Conservation (phyloP, 2,888 invertebrate genomes). For the Cephus runcator region DNA sequence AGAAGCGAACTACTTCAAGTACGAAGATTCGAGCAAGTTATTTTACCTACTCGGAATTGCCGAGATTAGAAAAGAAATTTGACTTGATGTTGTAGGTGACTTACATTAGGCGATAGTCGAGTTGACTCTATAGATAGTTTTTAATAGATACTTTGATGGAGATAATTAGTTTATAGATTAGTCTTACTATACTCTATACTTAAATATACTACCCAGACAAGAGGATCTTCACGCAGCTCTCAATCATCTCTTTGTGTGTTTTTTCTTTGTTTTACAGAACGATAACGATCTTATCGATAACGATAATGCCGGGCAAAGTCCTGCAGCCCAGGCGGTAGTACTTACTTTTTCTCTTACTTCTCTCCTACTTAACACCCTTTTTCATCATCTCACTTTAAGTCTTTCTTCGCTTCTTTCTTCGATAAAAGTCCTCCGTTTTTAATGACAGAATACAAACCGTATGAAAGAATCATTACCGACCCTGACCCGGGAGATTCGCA, state of each 20-base stretch:
- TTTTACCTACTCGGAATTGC: background rate
- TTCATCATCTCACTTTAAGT: slow-evolving; percentile 6
- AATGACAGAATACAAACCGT: background rate
- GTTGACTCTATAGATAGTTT: slow-evolving; percentile 10
- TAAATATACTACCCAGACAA: slow-evolving; percentile 23
- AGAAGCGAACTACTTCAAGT: too few species aligned
- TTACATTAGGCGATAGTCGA: slow-evolving; percentile 25
- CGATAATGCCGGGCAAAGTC: slow-evolving; percentile 66
- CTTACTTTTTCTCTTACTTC: slow-evolving; percentile 54
- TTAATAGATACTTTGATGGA: too few species aligned
- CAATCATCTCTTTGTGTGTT: slow-evolving; percentile 60
- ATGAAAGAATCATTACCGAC: background rate
- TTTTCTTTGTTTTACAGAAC: slow-evolving; percentile 65
- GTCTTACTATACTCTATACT: background rate
- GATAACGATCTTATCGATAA: slow-evolving; percentile 66
- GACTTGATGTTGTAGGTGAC: slow-evolving; percentile 15
- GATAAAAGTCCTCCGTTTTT: background rate
- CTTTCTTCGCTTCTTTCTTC: slow-evolving; percentile 5
- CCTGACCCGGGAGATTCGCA: too few species aligned
- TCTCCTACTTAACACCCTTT: slow-evolving; percentile 16
- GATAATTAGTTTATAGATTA: too few species aligned
- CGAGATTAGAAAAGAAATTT: slow-evolving; percentile 3
- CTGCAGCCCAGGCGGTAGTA: slow-evolving; percentile 67
- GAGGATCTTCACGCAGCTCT: slow-evolving; percentile 49
- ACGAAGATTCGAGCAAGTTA: too few species aligned